A percentile compares a stretch with the other conserved stretches of the same genome.
Evolutionary conservation across 2,888 invertebrate species (phyloP).

Genomic region (Thera britannica): DNA sequence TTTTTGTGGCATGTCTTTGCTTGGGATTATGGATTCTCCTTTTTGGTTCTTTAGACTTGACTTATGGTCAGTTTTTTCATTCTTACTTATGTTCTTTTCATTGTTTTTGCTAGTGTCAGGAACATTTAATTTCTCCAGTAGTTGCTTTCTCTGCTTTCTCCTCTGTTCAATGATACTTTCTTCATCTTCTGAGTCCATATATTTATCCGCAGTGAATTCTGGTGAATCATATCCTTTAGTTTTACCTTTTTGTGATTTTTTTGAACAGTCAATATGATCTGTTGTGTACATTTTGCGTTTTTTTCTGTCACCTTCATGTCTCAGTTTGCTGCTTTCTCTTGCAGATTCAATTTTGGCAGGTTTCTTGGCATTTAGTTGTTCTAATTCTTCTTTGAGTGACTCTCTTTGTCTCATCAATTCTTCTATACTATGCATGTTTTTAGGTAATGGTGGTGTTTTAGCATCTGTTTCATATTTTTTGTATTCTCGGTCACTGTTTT

Average conservation of each 20-base stretch:
- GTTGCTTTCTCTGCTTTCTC: conserved; percentile 93
- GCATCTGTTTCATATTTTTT: conserved; percentile 55
- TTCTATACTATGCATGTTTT: conserved; percentile 60
- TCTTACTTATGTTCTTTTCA: conserved; percentile 38
- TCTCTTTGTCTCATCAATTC: conserved; percentile 70
- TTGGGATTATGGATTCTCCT: conserved; percentile 26
- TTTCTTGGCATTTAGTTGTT: conserved; percentile 56
- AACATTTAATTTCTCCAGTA: conserved; percentile 85
- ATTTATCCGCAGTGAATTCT: conserved; percentile 85
- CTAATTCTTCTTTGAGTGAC: conserved; percentile 65
- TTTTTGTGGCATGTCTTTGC: conserved; percentile 37
- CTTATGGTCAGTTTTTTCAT: conserved; percentile 28
- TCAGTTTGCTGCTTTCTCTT: conserved; percentile 50
- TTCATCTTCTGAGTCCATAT: conserved; percentile 91
- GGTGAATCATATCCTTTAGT: conserved; percentile 50
- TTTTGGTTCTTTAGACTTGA: conserved; percentile 30
- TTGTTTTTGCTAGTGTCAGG: conserved; percentile 39
- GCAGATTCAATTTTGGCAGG: conserved; percentile 40
- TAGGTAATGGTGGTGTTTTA: conserved; percentile 73
- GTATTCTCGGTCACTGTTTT: conserved; percentile 49
- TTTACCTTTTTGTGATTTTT: conserved; percentile 33
- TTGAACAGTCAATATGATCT: conserved; percentile 31
- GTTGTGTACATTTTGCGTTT: conserved; percentile 32
- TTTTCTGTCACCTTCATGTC: conserved; percentile 45
- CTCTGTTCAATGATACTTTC: conserved; percentile 95